Percentiles rank a stretch among this genome's conserved stretches.
Conservation (phyloP, 2,113 vertebrate genomes). For the Laticauda laticaudata region DNA sequence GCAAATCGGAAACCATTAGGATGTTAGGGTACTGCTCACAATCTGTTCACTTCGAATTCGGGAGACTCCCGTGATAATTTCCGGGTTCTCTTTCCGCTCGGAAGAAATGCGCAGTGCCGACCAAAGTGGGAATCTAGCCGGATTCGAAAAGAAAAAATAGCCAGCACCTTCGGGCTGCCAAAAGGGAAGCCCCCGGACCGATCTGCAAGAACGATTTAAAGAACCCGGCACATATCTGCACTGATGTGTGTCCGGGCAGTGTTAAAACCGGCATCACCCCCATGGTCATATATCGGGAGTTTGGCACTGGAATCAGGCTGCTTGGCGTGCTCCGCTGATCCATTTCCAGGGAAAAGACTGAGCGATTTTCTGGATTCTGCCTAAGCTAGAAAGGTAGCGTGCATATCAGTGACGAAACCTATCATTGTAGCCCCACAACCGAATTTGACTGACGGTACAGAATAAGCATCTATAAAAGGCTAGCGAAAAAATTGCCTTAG, state of each 20-base stretch:
- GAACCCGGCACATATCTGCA: neutral
- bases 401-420: neutral
- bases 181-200: neutral
- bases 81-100: constrained; percentile 15
- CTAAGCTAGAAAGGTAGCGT: neutral
- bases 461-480: neutral
- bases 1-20: constrained; percentile 58
- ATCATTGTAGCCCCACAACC: neutral
- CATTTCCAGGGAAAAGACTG: neutral
- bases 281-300: neutral
- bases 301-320: neutral
- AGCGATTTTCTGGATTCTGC: neutral
- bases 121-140: constrained; percentile 12
- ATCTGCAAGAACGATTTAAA: neutral
- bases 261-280: neutral
- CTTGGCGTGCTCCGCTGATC: neutral
- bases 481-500: neutral
- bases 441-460: neutral
- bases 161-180: neutral
- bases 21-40: constrained; percentile 49
- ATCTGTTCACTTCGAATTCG: constrained; percentile 42
- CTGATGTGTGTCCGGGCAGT: neutral
- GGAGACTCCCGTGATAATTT: constrained; percentile 25
- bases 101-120: constrained; percentile 31
- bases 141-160: neutral